These are phyloP conservation scores for Fragum fragum DNA, from an alignment of 2,888 invertebrate genomes.

Conservation along the genomic window DNA sequence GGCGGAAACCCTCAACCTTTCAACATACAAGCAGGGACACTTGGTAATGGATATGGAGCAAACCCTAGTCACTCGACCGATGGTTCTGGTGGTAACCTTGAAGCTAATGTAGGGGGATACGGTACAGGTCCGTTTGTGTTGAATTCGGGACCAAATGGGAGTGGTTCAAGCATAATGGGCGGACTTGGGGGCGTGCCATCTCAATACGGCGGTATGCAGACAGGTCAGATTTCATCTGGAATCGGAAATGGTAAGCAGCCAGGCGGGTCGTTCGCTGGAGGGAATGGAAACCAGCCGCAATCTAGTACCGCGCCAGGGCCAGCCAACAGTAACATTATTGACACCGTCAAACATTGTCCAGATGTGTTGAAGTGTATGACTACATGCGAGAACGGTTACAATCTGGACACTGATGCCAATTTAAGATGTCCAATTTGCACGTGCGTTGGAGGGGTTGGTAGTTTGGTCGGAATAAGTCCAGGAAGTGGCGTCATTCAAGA, in stretches of 20 bases:
- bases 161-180: neutral
- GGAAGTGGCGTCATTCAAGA: constrained; percentile 46
- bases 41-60: constrained; percentile 30
- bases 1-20: neutral
- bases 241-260: neutral
- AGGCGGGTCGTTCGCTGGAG: neutral
- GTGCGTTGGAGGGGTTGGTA: constrained; percentile 46
- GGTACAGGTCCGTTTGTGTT: constrained; percentile 37
- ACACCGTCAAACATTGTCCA: constrained; percentile 65
- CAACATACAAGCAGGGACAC: neutral
- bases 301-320: constrained; percentile 8
- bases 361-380: constrained; percentile 67
- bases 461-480: neutral
- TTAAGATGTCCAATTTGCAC: constrained; percentile 68
- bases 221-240: constrained; percentile 19
- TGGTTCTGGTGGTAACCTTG: constrained; percentile 54
- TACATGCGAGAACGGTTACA: constrained; percentile 65
- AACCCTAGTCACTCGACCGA: constrained; percentile 41
- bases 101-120: constrained; percentile 37
- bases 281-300: constrained; percentile 16
- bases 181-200: constrained; percentile 30
- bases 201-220: neutral
- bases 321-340: constrained; percentile 28
- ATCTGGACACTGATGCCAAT: constrained; percentile 37
- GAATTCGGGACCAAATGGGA: constrained; percentile 9